Base-by-base conservation (phyloP, 2,797 vertebrate species). In the Dallia pectoralis region DNA sequence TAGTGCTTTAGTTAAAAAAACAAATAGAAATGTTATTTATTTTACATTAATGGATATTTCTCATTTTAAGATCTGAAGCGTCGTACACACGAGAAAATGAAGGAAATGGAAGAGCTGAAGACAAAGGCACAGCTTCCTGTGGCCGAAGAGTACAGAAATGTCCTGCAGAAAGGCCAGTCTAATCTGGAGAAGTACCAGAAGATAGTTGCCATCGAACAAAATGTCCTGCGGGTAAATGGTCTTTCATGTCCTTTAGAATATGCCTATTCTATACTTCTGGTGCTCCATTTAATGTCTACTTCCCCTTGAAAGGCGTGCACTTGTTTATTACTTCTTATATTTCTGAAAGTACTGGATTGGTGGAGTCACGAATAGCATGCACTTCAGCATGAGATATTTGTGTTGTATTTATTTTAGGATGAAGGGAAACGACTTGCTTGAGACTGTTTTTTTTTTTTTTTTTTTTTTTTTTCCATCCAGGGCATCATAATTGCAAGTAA, bases 101-200 rank as follows among this genome's bases (percentile, higher is more conserved):
- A 87, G 78, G 88, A 88, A 79, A 89, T 93, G 27, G 88, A 90
- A 2, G 88, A 91, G 61, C 48, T 92, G 75, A 89, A 78, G 81
- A 84, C 81, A n/a, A 87, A 82, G 70, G 86, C 79, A 53, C 87
- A 89, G 30, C 87, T 86, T 40, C 88, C 89, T 0, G 82, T 88
- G 25, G 70, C 67, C 68, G 88, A 86, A 74, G 91, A 87, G 80
- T 90, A 86, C 86, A 92, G 81, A 85, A 84, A 79, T 44, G 72
- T 69, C 0, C 32, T 93, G 78, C 85, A 92, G 82, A 92, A 92
- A 85, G 93, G 90, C 36, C 89, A 82, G 70, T 74, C 70, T 0
- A 89, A 92, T 82, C 75, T 94, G 72, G 88, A 93, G 81, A 93
- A 92, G 77, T 90, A 93, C 75, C 91, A 88, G 74, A 93, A 87